Evolutionary conservation across 2,797 vertebrate genomes (phyloP).

Genomic region (Acrocephalus scirpaceus): DNA sequence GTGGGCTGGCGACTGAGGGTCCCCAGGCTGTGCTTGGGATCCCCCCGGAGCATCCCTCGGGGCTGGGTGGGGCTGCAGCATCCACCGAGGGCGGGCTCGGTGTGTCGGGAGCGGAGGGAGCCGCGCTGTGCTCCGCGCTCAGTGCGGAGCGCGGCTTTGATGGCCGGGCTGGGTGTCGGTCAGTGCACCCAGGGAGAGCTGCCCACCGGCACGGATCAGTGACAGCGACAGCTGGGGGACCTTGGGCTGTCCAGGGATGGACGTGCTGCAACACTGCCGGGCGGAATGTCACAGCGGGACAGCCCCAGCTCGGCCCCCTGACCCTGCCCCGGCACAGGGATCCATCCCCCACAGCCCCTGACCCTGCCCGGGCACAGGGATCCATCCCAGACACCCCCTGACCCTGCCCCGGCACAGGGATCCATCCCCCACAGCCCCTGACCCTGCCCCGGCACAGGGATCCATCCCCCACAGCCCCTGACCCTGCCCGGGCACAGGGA

Average conservation of each 20-base stretch:
- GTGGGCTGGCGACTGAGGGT: not conserved
- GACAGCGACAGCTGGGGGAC: conserved; percentile 42
- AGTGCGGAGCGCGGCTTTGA: not conserved
- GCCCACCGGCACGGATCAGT: not conserved
- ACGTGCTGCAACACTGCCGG: not conserved
- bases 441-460: not conserved
- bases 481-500: not conserved
- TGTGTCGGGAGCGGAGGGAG: accelerated
- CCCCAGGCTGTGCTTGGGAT: not conserved
- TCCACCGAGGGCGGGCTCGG: accelerated
- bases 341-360: not conserved
- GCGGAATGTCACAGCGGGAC: accelerated
- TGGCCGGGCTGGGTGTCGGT: not conserved
- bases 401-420: not conserved
- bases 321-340: not conserved
- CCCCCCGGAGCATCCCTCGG: not conserved
- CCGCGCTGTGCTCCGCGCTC: accelerated
- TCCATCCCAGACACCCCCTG: not conserved
- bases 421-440: too few species aligned
- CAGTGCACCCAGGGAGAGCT: not conserved
- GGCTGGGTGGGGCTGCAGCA: not conserved
- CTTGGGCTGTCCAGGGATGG: accelerated
- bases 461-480: not conserved
- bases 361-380: not conserved
- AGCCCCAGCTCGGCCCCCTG: not conserved